Evolutionary conservation across 2,888 invertebrate genomes (phyloP).

Genomic region (Tillus elongatus): DNA sequence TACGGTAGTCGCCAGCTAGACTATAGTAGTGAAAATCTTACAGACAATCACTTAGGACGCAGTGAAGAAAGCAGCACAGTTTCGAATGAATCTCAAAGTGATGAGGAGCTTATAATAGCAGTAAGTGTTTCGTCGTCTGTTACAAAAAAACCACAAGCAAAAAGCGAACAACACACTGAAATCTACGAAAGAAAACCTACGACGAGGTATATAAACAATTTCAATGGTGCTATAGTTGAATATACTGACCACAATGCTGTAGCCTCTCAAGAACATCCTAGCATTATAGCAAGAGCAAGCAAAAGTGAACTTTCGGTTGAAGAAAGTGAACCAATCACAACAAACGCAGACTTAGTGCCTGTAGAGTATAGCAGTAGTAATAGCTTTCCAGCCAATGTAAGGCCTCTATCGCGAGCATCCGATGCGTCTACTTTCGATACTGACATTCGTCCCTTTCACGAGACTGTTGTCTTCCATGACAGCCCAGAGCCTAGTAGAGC

Average conservation of each 20-base stretch:
- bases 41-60: too few species aligned
- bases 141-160: slow-evolving; percentile 9
- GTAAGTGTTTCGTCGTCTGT: slow-evolving; percentile 47
- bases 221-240: too few species aligned
- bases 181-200: too few species aligned
- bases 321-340: slow-evolving; percentile 48
- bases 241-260: slow-evolving; percentile 22
- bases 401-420: slow-evolving; percentile 22
- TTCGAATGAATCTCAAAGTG: too few species aligned
- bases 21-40: too few species aligned
- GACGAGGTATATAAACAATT: too few species aligned
- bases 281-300: slow-evolving; percentile 47
- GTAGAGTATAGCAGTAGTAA: slow-evolving; percentile 18
- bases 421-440: slow-evolving; percentile 39
- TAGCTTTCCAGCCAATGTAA: slow-evolving; percentile 30
- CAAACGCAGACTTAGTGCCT: slow-evolving; percentile 27
- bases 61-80: too few species aligned
- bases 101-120: too few species aligned
- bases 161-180: slow-evolving; percentile 10
- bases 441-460: slow-evolving; percentile 44
- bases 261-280: slow-evolving; percentile 37
- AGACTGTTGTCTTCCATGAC: slow-evolving; percentile 46
- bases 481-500: slow-evolving; percentile 36
- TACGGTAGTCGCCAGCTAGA: too few species aligned
- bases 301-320: slow-evolving; percentile 52